phyloP scores from a whole-genome alignment of 2,113 vertebrate genomes.

The Aramus guarauna region DNA sequence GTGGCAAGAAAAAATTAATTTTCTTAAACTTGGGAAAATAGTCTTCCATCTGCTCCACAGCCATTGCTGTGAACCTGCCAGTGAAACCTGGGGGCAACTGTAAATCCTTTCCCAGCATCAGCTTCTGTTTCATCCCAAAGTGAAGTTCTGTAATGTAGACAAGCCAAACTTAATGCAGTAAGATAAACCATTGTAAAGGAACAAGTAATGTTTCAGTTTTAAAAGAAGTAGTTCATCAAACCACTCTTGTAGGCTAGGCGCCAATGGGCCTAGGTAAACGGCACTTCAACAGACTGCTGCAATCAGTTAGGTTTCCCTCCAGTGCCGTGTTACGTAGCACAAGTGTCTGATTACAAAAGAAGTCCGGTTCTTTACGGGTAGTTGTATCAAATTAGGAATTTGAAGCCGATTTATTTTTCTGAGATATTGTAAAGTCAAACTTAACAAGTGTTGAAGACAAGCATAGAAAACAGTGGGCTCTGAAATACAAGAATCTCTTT shows the following conservation, averaged over 20 bases:
- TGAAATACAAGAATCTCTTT: slow-evolving; percentile 56
- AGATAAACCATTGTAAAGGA: slow-evolving; percentile 10
- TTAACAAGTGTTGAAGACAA: slow-evolving; percentile 51
- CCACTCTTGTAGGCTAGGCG: not conserved
- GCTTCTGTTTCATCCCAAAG: not conserved
- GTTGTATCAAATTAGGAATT: slow-evolving; percentile 10
- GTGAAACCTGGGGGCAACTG: not conserved
- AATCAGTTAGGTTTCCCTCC: not conserved
- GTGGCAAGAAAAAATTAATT: not conserved
- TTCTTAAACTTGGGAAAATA: not conserved
- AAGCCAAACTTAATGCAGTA: not conserved
- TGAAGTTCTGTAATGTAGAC: not conserved
- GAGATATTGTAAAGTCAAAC: slow-evolving; percentile 51
- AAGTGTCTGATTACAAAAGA: slow-evolving; percentile 31
- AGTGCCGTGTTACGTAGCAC: not conserved
- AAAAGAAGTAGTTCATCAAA: not conserved
- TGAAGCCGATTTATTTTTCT: slow-evolving; percentile 31
- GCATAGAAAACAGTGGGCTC: slow-evolving; percentile 4
- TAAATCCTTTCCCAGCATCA: not conserved
- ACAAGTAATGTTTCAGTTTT: not conserved
- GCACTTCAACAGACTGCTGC: not conserved
- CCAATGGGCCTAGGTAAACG: not conserved
- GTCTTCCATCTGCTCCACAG: not conserved
- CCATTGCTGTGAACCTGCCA: not conserved
- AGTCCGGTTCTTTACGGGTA: not conserved